Evolutionary conservation across 2,797 vertebrate species (phyloP), one percentile per base, ranked within the genome.

Genomic region (Erethizon dorsatum): DNA sequence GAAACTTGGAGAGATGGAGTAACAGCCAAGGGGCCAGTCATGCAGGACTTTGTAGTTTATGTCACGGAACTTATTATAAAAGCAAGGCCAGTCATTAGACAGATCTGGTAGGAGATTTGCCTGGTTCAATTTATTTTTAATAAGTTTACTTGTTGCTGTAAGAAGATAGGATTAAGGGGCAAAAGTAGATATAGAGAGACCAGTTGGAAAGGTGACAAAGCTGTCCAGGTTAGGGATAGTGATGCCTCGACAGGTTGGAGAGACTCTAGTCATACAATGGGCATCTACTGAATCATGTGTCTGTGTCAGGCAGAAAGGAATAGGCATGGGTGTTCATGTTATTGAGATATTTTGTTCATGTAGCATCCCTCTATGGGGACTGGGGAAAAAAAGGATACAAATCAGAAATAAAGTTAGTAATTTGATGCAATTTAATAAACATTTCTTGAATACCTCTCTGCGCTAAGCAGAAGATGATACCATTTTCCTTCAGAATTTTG

Each of bases 321-420:
- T 83, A 54, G n/a, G 9, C 20, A 2, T 84, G 37, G 2, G 7
- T 20, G 6, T 78, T 94, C 22, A 22, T 63, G 18, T 67, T 67
- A 24, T 18, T 59, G 80, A 22, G 6, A 33, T 63, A 78, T 57
- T 87, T 87, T 41, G 6, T 67, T 41, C 14, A 41, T 7, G 28
- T 56, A 69, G 33, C 41, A 28, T 88, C 6, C 63, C 14, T 80
- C 67, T 78, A 22, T 26, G 33, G 33, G 22, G n/a, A 41, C 61
- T 80, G 28, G 84, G 63, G 67, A 61, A 15, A 50, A 80, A 80
- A 45, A 90, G 80, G 28, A 82, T 63, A 56, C n/a, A 88, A 54
- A 91, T 59, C 13, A 80, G n/a, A 45, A 95, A 52, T 77, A n/a
- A n/a, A 88, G 73, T 82, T n/a, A 85, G 41, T 61, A 88, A 67